Evolutionary conservation across 2,888 invertebrate genomes (phyloP).

Genomic region (Ceriagrion tenellum): DNA sequence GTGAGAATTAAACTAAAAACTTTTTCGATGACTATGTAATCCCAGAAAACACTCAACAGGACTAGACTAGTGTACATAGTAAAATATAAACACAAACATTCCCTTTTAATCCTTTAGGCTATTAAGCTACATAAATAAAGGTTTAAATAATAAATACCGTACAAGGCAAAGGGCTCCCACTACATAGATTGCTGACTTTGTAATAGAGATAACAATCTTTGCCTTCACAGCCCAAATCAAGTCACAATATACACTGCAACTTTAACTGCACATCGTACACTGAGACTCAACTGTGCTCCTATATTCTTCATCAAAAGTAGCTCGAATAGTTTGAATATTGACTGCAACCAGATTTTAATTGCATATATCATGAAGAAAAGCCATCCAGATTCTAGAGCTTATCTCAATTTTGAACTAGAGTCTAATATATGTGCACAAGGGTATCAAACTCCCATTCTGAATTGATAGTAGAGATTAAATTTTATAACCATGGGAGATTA

Average conservation of each 20-base stretch:
- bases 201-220: conserved; percentile 40
- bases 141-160: conserved; percentile 51
- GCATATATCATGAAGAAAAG: background rate
- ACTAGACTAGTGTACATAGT: conserved; percentile 54
- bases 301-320: background rate
- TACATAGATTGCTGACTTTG: conserved; percentile 27
- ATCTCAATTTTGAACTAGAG: background rate
- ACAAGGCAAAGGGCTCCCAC: background rate
- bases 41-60: conserved; percentile 53
- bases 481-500: background rate
- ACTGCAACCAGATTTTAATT: background rate
- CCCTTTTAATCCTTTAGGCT: background rate
- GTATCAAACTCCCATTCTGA: background rate
- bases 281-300: background rate
- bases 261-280: conserved; percentile 17
- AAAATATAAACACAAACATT: conserved; percentile 19
- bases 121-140: conserved; percentile 41
- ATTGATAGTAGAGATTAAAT: background rate
- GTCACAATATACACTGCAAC: conserved; percentile 25
- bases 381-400: background rate
- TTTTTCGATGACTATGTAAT: conserved; percentile 24
- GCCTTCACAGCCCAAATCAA: conserved; percentile 57
- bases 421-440: background rate
- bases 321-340: background rate
- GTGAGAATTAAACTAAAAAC: conserved; percentile 17